Base-by-base conservation (phyloP, 1,140 invertebrate species). In the Drosophila prosaltans region DNA sequence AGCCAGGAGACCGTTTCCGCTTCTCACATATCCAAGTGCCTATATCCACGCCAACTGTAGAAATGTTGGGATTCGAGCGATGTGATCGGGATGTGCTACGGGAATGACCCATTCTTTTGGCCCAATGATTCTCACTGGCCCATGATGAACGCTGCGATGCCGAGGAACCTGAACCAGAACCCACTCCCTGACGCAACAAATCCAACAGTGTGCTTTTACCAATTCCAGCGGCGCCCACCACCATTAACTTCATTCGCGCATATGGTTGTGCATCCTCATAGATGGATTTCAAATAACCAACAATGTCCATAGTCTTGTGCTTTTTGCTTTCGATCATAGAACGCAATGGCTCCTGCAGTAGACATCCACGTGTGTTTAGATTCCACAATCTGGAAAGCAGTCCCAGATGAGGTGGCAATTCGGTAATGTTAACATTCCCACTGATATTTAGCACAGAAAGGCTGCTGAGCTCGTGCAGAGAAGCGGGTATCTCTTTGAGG, bases 41-140 rank as follows among this genome's bases (percentile, higher is more conserved):
- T 68, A 99, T 99, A 91, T 99, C 98, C 10, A 99, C 98, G 2
- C 98, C 98, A 60, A 99, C 98, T 0, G 98, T 99, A 0, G 98
- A 99, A 86, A 98, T 96, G 63, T 95, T 97, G 0, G 78, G 54
- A 9, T 60, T 74, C 95, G 83, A 54, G 1, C 83, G 58, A n/a
- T 79, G 78, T 0, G 81, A 81, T 5, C 82, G 80, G 0, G 91
- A 90, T 0, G 81, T 62, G 72, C 91, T 91, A 6, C 79, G 76
- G 0, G 97, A 96, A 91, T 98, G 97, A 2, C 97, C 97, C 97
- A 98, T 98, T 65, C 98, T 94, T 92, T 97, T 98, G 0, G 97
- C 96, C 97, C 98, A 99, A 89, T 98, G 97, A 94, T 92, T 92
- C 58, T 91, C 84, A 24, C 74, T 88, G 28, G 90, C 86, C 0